These are phyloP conservation scores for Conchocele bisecta DNA, from an alignment of 2,888 invertebrate species.

Conservation along the genomic window DNA sequence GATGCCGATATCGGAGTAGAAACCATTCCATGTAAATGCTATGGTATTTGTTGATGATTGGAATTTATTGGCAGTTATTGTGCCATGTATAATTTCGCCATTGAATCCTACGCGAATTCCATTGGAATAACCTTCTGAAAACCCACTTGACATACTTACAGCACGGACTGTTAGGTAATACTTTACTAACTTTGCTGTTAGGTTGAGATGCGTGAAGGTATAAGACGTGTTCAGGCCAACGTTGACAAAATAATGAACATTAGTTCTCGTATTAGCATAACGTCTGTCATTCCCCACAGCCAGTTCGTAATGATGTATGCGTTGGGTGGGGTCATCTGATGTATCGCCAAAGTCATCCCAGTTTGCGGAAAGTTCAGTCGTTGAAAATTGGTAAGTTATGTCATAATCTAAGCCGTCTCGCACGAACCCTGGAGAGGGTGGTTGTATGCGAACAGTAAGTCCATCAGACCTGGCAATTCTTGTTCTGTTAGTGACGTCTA, in stretches of 20 bases:
- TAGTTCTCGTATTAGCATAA: conserved; percentile 57
- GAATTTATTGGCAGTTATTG: conserved; percentile 17
- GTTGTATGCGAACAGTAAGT: conserved; percentile 60
- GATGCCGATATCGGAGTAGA: conserved; percentile 55
- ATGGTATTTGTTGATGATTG: conserved; percentile 35
- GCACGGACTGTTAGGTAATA: conserved; percentile 71
- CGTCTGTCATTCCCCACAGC: conserved; percentile 70
- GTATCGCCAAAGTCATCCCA: conserved; percentile 65
- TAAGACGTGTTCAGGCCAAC: conserved; percentile 63
- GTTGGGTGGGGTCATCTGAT: conserved; percentile 47
- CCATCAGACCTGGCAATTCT: conserved; percentile 56
- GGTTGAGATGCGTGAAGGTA: conserved; percentile 59
- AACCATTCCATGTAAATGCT: conserved; percentile 45
- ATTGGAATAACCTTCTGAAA: conserved; percentile 63
- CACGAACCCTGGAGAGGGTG: conserved; percentile 60
- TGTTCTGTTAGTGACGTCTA: conserved; percentile 48
- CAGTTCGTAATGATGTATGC: conserved; percentile 63
- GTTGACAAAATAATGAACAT: conserved; percentile 62
- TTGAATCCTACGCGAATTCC: conserved; percentile 64
- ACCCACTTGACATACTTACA: conserved; percentile 63
- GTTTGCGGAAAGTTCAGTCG: conserved; percentile 56
- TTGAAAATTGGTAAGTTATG: conserved; percentile 55
- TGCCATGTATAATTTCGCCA: conserved; percentile 42
- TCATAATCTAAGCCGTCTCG: conserved; percentile 60
- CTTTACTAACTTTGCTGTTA: conserved; percentile 53